phyloP scores from a whole-genome alignment of 2,797 vertebrate species.

The Clarias fuscus region DNA sequence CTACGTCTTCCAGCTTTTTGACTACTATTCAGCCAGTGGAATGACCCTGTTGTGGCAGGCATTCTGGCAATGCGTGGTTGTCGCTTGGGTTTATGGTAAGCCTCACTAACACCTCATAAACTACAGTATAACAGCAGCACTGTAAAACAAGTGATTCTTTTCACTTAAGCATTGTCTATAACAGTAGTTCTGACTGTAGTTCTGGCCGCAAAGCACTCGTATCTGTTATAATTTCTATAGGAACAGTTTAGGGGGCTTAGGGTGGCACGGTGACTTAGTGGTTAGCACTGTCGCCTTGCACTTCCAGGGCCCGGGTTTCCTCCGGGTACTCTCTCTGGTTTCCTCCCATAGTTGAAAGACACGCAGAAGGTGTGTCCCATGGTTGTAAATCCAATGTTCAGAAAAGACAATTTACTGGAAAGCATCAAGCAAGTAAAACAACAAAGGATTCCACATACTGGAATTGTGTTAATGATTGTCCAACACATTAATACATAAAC shows the following conservation, averaged over 20 bases:
- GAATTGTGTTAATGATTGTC: no score
- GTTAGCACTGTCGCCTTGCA: background rate
- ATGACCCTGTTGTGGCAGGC: slow-evolving; percentile 97
- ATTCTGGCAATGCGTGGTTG: slow-evolving; percentile 95
- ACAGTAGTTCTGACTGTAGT: background rate
- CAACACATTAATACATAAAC: no score
- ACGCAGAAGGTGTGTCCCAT: no score
- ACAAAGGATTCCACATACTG: no score
- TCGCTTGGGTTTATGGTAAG: slow-evolving; percentile 96
- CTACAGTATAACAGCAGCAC: background rate
- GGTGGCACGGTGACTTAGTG: background rate
- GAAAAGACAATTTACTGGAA: no score
- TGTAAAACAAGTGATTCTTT: background rate
- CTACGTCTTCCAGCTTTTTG: slow-evolving; percentile 98
- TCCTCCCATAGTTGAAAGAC: no score
- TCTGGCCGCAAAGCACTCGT: background rate
- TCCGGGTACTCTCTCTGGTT: no score
- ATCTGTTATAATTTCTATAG: background rate
- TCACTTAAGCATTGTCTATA: background rate
- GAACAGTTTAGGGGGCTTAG: background rate
- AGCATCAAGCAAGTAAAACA: no score
- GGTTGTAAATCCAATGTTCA: no score
- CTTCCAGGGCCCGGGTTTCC: no score
- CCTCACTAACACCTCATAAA: background rate
- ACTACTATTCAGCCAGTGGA: slow-evolving; percentile 67